These are phyloP conservation scores for Formicarius rufipectus DNA, from an alignment of 2,113 vertebrate species.

Conservation along the genomic window DNA sequence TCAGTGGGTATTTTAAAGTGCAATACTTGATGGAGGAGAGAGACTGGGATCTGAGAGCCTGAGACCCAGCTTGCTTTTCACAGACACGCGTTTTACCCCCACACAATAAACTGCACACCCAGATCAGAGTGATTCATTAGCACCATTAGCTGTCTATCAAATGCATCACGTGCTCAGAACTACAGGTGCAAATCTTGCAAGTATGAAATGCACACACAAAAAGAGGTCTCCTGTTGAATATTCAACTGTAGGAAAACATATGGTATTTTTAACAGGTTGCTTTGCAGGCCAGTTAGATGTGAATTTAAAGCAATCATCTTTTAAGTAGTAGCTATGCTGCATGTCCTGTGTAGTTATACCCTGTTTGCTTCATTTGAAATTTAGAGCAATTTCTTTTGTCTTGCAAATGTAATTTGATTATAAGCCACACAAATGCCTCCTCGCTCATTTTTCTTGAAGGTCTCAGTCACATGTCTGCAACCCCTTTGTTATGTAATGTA, in stretches of 20 bases:
- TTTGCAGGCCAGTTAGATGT: constrained; percentile 68
- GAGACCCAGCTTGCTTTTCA: constrained; percentile 4
- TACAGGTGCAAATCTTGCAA: constrained; percentile 65
- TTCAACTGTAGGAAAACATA: constrained; percentile 63
- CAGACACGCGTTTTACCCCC: neutral
- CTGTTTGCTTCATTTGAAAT: constrained; percentile 60
- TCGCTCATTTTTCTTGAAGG: neutral
- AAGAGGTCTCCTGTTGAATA: constrained; percentile 71
- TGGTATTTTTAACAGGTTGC: constrained; percentile 67
- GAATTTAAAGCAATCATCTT: constrained; percentile 71
- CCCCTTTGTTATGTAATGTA: neutral
- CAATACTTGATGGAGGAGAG: constrained; percentile 78
- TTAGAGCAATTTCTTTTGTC: constrained; percentile 65
- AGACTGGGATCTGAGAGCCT: constrained; percentile 12
- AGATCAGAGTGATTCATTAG: constrained; percentile 54
- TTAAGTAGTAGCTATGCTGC: constrained; percentile 52
- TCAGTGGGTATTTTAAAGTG: constrained; percentile 75
- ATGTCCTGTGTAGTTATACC: constrained; percentile 60
- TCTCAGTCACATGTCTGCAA: neutral
- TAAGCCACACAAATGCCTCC: constrained; percentile 25
- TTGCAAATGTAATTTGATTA: constrained; percentile 59
- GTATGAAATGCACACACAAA: constrained; percentile 70
- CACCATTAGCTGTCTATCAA: constrained; percentile 56
- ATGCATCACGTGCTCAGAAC: constrained; percentile 39
- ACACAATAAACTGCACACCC: constrained; percentile 26